Percentiles rank a stretch among this genome's conserved stretches.
These are phyloP conservation scores for Atethmia centrago DNA, from an alignment of 2,888 invertebrate species.

Conservation along the genomic window DNA sequence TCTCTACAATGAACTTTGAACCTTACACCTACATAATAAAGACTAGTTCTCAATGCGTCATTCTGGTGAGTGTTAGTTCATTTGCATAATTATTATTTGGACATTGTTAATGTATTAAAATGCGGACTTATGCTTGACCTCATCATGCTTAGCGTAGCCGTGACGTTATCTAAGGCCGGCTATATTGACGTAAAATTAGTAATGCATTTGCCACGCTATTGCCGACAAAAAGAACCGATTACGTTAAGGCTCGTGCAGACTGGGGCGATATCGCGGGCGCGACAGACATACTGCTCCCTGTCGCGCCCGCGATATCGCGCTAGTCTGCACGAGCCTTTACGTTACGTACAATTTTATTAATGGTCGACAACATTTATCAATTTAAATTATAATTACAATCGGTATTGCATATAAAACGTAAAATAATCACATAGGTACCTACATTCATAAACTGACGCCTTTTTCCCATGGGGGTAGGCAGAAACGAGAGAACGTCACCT, in stretches of 20 bases:
- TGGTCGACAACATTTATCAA: not conserved
- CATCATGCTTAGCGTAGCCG: conserved; percentile 31
- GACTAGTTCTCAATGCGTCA: conserved; percentile 20
- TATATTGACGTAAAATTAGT: conserved; percentile 35
- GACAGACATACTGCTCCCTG: no score
- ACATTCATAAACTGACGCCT: no score
- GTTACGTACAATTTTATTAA: not conserved
- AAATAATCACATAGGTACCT: no score
- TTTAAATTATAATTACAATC: no score
- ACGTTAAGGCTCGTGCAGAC: no score
- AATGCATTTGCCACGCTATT: conserved; percentile 21
- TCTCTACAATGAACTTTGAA: conserved; percentile 39
- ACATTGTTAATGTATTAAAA: conserved; percentile 34
- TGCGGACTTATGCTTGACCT: conserved; percentile 32
- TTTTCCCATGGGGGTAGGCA: no score
- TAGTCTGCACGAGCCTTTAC: no score
- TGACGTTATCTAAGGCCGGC: conserved; percentile 50
- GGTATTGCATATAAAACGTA: no score
- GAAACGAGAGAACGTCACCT: no score
- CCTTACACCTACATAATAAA: conserved; percentile 11
- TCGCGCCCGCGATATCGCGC: no score
- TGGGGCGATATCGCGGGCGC: no score
- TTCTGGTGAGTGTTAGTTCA: conserved; percentile 13
- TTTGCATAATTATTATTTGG: conserved; percentile 40
- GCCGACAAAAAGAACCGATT: not conserved